Evolutionary conservation across 1,140 invertebrate species (phyloP).

Genomic region (Mamestra configurata): DNA sequence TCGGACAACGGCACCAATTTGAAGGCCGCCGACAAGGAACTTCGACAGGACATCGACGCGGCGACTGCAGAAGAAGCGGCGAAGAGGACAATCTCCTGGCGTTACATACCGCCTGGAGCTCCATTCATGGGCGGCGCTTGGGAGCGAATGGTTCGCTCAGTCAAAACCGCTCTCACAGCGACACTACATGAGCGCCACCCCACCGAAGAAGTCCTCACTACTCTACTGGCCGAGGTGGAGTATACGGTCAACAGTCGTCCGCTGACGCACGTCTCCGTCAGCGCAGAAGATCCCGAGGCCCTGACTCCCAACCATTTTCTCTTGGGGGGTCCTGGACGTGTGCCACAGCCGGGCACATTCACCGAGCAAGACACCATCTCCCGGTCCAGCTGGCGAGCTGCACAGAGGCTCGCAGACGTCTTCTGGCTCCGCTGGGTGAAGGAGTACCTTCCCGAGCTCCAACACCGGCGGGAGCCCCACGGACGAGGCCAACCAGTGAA

Average conservation of each 20-base stretch:
- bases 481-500: constrained; percentile 12
- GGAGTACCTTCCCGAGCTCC: constrained; percentile 64
- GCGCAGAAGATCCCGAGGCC: constrained; percentile 58
- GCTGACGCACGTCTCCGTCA: constrained; percentile 66
- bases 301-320: constrained; percentile 67
- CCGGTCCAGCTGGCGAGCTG: constrained; percentile 36
- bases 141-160: constrained; percentile 74
- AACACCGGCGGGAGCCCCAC: constrained; percentile 50
- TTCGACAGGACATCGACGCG: constrained; percentile 8
- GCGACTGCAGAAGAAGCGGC: constrained; percentile 39
- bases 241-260: constrained; percentile 67
- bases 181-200: constrained; percentile 55
- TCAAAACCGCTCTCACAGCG: constrained; percentile 66
- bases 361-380: too few relatives aligned
- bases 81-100: constrained; percentile 65
- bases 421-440: constrained; percentile 63
- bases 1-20: constrained; percentile 81
- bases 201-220: constrained; percentile 61
- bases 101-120: constrained; percentile 74
- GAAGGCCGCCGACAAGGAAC: constrained; percentile 56
- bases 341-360: too few relatives aligned
- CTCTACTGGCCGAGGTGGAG: constrained; percentile 65
- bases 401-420: constrained; percentile 52
- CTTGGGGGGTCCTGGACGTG: too few relatives aligned
- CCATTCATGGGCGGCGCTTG: constrained; percentile 80